These are phyloP conservation scores for Acleris holmiana DNA, from an alignment of 2,888 invertebrate genomes.

Conservation along the genomic window DNA sequence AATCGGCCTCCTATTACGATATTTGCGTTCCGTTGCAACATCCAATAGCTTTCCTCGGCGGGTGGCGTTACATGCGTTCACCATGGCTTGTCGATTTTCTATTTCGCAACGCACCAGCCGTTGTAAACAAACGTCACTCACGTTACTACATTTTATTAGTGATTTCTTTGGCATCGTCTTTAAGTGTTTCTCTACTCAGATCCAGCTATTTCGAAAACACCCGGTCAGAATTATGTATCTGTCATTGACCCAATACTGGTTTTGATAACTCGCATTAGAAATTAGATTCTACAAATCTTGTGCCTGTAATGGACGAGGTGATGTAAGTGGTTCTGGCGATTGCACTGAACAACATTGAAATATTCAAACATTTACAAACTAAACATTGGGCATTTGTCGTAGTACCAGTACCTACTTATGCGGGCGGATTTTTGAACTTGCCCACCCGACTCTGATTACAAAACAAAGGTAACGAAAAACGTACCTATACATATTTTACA, in stretches of 20 bases:
- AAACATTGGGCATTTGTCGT: too few relatives aligned
- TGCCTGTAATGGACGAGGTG: constrained; percentile 24
- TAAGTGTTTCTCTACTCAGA: constrained; percentile 59
- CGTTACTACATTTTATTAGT: constrained; percentile 58
- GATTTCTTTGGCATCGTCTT: constrained; percentile 58
- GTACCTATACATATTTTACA: too few relatives aligned
- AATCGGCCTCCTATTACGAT: constrained; percentile 57
- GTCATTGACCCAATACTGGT: constrained; percentile 69
- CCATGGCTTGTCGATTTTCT: constrained; percentile 49
- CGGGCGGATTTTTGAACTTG: too few relatives aligned
- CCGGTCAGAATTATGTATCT: constrained; percentile 52
- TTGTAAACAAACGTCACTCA: constrained; percentile 69
- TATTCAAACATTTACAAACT: too few relatives aligned
- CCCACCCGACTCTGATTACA: too few relatives aligned
- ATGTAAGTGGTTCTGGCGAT: constrained; percentile 10
- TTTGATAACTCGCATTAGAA: constrained; percentile 49
- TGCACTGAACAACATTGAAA: constrained; percentile 13
- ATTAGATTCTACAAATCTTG: constrained; percentile 42
- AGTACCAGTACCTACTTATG: too few relatives aligned
- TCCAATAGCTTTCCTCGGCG: constrained; percentile 36
- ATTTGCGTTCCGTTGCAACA: constrained; percentile 35
- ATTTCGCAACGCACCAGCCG: constrained; percentile 63
- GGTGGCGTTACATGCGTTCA: constrained; percentile 33
- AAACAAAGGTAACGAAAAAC: too few relatives aligned
- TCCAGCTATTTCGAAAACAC: constrained; percentile 56